Base-by-base conservation (phyloP, 2,797 vertebrate species). In the Melopsittacus undulatus region DNA sequence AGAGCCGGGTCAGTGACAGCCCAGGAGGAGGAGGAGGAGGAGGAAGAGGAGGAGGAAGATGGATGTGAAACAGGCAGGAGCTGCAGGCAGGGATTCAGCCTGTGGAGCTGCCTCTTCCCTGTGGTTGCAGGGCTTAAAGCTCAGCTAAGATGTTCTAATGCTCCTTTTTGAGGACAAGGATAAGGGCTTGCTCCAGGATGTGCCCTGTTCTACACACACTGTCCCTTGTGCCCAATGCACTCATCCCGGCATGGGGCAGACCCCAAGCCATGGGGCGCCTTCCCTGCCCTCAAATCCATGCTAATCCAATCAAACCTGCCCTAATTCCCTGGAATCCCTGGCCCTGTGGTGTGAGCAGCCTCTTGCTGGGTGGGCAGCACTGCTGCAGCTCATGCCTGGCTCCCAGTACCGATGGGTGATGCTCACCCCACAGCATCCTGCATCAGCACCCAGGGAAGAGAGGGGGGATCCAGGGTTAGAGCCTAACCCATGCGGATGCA, bases 281-380 rank as follows among this genome's bases (percentile, higher is more conserved):
- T 63, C n/a, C 66, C 48, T 70, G 62, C 32, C 32, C 67, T 89
- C 67, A 76, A 54, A 89, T 94, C 78, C 90, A 66, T 10, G 54
- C 89, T 89, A 52, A 96, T 91, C 78, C 49, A 75, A 94, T 94
- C 78, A 92, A 95, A 91, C 67, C 63, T 89, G 67, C 67, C 80
- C 82, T 92, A 79, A 92, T 69, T 49, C 75, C 83, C 73, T 42
- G 20, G 62, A 88, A 94, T 88, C 86, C 89, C 80, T 34, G n/a
- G 27, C 72, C 46, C 78, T 0, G 0, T 1, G 1, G 66, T 10
- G 61, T 5, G 2, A 90, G 74, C 18, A 20, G 63, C 78, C 0
- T 0, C 77, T 56, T 13, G 51, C 73, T 74, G 2, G 51, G 43
- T 7, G 11, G 40, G 62, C 62, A 59, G 36, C 1, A 3, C 72